Conservation (phyloP, 2,888 invertebrate genomes). For the Diarsia brunnea region DNA sequence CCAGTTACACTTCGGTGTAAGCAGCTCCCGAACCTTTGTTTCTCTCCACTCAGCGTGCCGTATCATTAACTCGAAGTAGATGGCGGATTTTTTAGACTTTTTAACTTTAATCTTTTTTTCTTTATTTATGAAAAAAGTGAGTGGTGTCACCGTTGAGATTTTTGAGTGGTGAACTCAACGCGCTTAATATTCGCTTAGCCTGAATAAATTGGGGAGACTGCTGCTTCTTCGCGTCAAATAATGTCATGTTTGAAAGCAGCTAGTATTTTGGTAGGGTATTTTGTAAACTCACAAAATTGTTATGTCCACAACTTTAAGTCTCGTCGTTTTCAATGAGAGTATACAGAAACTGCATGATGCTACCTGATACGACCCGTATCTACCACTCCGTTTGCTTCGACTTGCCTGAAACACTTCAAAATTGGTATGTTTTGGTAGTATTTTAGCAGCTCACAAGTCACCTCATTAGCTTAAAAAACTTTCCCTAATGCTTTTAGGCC, state of each 20-base stretch:
- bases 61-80: slow-evolving; percentile 91
- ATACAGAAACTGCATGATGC: background rate
- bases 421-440: no score
- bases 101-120: slow-evolving; percentile 88
- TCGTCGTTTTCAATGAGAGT: background rate
- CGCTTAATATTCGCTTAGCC: slow-evolving; percentile 79
- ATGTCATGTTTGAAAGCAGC: slow-evolving; percentile 3
- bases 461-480: no score
- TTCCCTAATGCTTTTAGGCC: no score
- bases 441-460: no score
- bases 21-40: slow-evolving; percentile 84
- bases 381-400: no score
- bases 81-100: slow-evolving; percentile 86
- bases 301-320: background rate
- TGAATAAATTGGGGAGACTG: slow-evolving; percentile 77
- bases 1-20: slow-evolving; percentile 79
- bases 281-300: background rate
- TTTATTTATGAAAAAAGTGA: slow-evolving; percentile 84
- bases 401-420: no score
- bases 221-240: slow-evolving; percentile 13
- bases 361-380: no score
- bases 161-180: slow-evolving; percentile 76
- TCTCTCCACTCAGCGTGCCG: slow-evolving; percentile 88
- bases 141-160: slow-evolving; percentile 86
- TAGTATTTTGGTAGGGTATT: background rate